Percentiles rank a stretch among this genome's conserved stretches.
Evolutionary conservation across 35 echinoderm and acorn worm species (phyloP).

Genomic region (Amphiura filiformis): DNA sequence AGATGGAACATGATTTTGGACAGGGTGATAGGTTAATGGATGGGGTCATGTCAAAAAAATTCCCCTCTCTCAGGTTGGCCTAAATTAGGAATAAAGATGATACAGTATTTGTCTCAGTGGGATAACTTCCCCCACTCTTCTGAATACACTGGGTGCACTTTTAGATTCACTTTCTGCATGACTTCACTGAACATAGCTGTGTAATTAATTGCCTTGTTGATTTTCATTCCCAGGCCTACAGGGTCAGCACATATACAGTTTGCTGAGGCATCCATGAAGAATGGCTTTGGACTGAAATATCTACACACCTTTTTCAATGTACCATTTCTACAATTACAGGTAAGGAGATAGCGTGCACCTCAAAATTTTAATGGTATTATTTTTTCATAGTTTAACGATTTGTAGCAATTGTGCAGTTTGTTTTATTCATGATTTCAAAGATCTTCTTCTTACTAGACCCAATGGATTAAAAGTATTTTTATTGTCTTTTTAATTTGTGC

Average conservation of each 20-base stretch:
- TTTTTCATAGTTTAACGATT: too few relatives aligned
- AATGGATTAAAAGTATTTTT: too few relatives aligned
- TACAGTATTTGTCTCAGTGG: background rate
- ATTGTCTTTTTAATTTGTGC: too few relatives aligned
- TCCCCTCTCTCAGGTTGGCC: too few relatives aligned
- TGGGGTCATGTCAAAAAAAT: too few relatives aligned
- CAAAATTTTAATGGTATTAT: background rate
- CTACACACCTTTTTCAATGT: slow-evolving; percentile 98
- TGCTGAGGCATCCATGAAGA: slow-evolving; percentile 97
- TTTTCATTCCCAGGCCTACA: slow-evolving; percentile 43
- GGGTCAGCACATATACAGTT: slow-evolving; percentile 67
- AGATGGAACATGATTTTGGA: too few relatives aligned
- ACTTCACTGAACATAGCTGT: background rate
- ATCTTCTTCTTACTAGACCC: too few relatives aligned
- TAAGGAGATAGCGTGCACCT: background rate
- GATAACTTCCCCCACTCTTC: too few relatives aligned
- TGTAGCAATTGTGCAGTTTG: too few relatives aligned
- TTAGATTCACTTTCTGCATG: background rate
- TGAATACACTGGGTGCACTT: background rate
- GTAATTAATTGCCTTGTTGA: too few relatives aligned
- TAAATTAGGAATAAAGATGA: too few relatives aligned
- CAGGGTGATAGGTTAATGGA: background rate
- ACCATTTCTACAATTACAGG: slow-evolving; percentile 90
- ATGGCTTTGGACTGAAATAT: slow-evolving; percentile 94
- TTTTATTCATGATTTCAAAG: too few relatives aligned